Base-by-base conservation (phyloP, 2,888 invertebrate genomes). In the Epistrophella euchroma region DNA sequence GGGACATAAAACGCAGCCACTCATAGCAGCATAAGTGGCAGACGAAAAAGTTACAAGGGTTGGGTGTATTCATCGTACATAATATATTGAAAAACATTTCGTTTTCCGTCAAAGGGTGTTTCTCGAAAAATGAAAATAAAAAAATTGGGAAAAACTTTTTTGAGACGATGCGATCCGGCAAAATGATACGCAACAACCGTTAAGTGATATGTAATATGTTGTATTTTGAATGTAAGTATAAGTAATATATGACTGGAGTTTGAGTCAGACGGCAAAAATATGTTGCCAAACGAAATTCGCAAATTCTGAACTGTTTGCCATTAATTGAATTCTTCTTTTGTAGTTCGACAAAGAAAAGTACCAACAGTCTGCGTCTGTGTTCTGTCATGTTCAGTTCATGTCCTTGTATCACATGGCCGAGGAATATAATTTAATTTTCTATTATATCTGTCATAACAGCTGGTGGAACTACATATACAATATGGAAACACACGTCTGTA, bases 1-100 rank as follows among this genome's bases (percentile, higher is more conserved):
- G 55, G 76, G 76, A 81, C 81, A 81, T 85, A 85, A 81, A 81
- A 81, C 56, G 85, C 81, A 85, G 81, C 72, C 76, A 81, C 73
- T 75, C 81, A 15, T 35, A 60, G 25, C 7, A 25, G 19, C 79
- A 56, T 45, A 71, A 75, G 72, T 71, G 80, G 66, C 47, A 64
- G 50, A 64, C 79, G 50, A 66, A 84, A 66, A 79, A 80, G 72
- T 80, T 85, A 72, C 15, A 32, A 7, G 32, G 32, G 32, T 32
- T 32, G 32, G 32, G 32, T 32, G 9, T 32, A 6, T 1, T 32
- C 2, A 4, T 25, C 25, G 32, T 32, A 32, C 32, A 32, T 32
- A 7, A 7, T 32, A 45, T 81, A 68, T 66, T 50, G 62, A 68
- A 85, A 85, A 85, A 76, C 45, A 76, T 85, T 80, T 75, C 22